phyloP scores from a whole-genome alignment of 2,113 vertebrate species.

The Marmota monax region DNA sequence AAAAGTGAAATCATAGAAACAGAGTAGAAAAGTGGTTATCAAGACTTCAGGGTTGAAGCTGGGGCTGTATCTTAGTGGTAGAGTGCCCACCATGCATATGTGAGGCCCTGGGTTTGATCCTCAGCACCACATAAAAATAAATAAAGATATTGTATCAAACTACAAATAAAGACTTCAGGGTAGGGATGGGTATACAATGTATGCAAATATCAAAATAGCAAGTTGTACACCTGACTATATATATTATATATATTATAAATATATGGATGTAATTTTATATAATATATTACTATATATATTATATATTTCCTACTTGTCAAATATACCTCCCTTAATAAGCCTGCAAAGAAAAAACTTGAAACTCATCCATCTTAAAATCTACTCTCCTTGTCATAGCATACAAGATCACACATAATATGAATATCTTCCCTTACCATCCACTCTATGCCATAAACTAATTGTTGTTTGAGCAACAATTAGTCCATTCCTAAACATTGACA shows the following conservation, averaged over 20 bases:
- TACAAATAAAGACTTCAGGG: too few species aligned
- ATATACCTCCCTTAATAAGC: neutral
- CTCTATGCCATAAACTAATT: neutral
- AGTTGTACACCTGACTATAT: neutral
- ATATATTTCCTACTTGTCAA: neutral
- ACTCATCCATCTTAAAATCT: neutral
- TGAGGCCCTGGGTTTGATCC: too few species aligned
- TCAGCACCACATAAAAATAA: too few species aligned
- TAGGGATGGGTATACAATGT: neutral
- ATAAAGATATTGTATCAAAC: too few species aligned
- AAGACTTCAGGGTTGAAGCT: neutral
- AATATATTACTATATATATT: too few species aligned
- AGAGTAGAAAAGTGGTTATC: neutral
- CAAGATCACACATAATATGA: neutral
- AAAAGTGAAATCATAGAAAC: neutral
- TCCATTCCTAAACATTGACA: neutral
- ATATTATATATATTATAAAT: too few species aligned
- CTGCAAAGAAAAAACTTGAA: neutral
- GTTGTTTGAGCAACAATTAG: neutral
- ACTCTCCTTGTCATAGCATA: neutral
- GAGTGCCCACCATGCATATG: too few species aligned
- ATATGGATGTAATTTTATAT: too few species aligned
- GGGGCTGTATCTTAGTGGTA: too few species aligned
- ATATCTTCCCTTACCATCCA: neutral
- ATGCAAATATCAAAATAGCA: neutral